phyloP scores from a whole-genome alignment of 2,113 vertebrate genomes.

The Dipodomys stephensi region DNA sequence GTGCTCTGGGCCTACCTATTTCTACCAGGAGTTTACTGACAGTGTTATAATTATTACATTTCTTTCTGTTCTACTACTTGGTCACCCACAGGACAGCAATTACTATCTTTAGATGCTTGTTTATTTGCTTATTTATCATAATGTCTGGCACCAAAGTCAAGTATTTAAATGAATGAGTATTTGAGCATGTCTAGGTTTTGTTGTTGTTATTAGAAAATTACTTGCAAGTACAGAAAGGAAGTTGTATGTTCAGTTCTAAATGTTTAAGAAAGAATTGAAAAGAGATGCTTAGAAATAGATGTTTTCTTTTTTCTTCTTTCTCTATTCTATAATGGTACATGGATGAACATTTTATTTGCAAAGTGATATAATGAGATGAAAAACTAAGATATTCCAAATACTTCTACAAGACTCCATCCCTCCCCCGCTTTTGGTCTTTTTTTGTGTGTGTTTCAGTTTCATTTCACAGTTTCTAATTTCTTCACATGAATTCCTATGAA shows the following conservation, averaged over 20 bases:
- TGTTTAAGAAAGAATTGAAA: neutral
- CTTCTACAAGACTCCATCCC: neutral
- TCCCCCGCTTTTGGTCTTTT: too few relatives aligned
- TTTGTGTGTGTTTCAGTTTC: neutral
- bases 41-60: neutral
- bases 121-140: neutral
- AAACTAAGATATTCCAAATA: neutral
- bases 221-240: neutral
- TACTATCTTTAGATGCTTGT: neutral
- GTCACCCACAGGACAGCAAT: neutral
- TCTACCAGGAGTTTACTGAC: neutral
- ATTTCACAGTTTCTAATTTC: conserved; percentile 9
- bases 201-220: neutral
- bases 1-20: neutral
- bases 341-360: neutral
- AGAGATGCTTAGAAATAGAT: neutral
- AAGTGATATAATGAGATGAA: neutral
- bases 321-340: neutral
- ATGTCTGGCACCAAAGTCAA: neutral
- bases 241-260: neutral
- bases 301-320: neutral
- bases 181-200: neutral
- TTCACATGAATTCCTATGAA: neutral
- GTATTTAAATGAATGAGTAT: neutral
- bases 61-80: neutral